Base-by-base conservation (phyloP, 2,888 invertebrate species). In the Cantharis nigra region DNA sequence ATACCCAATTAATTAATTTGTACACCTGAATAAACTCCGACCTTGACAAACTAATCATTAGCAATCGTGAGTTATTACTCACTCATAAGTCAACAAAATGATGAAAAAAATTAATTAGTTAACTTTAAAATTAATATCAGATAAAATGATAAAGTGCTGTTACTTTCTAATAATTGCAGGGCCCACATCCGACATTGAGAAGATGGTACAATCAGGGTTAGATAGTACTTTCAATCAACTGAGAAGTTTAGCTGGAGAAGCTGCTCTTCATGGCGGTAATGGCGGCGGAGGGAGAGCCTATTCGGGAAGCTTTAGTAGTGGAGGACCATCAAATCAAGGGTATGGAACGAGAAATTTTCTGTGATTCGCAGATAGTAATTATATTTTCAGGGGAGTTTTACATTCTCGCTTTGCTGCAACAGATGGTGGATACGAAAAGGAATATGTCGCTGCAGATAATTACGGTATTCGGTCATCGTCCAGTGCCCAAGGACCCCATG, bases 361-460 rank as follows among this genome's bases (percentile, higher is more conserved):
- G n/a, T n/a, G 2, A 49, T 49, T 5, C 5, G 2, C n/a, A 7
- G 0, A 9, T 49, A 49, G 7, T 23, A 67, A 67, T 67, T 67
- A 10, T 10, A 64, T 62, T 85, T 87, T 74, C 80, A 88, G 88
- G 63, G 86, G 87, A 1, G 81, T 83, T 33, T 81, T 88, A 30
- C 87, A 86, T 81, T 87, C 89, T 3, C 88, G 90, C 71, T 87
- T 89, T 78, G 90, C 89, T 16, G 89, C 87, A 75, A 20, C 16
- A 18, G 70, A n/a, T 10, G 28, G 13, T 30, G 74, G 74, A 33
- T 69, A 49, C 18, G 75, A 75, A 71, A 75, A 11, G 18, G 75
- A 75, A 13, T 16, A 63, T 18, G 75, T 75, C 1, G 71, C 70
- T 9, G 88, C 85, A 13, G 83, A 81, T 72, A 87, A 87, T 13